These are phyloP conservation scores for Lycaena phlaeas DNA, from an alignment of 2,888 invertebrate species.

Conservation along the genomic window DNA sequence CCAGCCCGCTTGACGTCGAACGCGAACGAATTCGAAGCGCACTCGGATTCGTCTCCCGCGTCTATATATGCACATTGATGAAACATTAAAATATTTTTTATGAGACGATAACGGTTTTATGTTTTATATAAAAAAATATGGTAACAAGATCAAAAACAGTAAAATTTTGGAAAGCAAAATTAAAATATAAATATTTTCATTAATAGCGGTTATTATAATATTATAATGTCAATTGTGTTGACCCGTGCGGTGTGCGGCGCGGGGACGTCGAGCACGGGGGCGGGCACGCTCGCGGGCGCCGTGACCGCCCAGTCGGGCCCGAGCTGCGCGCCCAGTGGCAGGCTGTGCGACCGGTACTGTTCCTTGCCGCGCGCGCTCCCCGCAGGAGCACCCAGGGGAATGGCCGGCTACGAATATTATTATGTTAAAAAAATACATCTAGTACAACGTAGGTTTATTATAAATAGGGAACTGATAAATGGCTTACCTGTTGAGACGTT, in stretches of 20 bases:
- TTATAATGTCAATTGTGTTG: background rate
- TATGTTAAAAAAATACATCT: no score
- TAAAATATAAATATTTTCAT: no score
- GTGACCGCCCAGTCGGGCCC: constrained; percentile 53
- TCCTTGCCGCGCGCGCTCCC: constrained; percentile 44
- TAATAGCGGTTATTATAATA: background rate
- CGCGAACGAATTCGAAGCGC: constrained; percentile 51
- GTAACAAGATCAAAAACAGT: no score
- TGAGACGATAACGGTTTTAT: no score
- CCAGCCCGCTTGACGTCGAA: constrained; percentile 56
- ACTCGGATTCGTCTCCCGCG: constrained; percentile 39
- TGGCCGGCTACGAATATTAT: constrained; percentile 18
- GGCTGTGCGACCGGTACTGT: constrained; percentile 75
- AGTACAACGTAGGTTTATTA: background rate
- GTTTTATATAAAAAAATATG: background rate
- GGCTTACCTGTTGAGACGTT: constrained; percentile 41
- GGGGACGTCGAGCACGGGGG: constrained; percentile 32
- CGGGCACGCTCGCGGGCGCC: constrained; percentile 26
- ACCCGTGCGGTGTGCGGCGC: constrained; percentile 42
- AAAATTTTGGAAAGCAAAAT: no score
- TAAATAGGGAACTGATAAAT: background rate
- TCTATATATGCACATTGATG: constrained; percentile 26
- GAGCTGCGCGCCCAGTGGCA: constrained; percentile 74
- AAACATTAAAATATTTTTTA: no score
- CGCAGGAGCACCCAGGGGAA: constrained; percentile 16